phyloP scores from a whole-genome alignment of 2,888 invertebrate genomes.

The Willowsia nigromaculata region DNA sequence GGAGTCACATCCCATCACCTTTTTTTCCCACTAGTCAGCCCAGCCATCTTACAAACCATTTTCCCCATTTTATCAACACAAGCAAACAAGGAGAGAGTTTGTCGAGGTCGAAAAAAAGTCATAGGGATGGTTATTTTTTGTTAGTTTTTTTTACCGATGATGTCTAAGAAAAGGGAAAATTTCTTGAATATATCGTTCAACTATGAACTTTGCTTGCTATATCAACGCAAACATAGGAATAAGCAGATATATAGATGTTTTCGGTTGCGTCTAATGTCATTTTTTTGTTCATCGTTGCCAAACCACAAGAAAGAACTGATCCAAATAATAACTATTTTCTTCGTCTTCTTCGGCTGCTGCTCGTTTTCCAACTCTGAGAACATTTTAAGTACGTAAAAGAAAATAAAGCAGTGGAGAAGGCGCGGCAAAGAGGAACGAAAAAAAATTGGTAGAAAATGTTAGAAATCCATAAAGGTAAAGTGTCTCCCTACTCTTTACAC shows the following conservation, averaged over 20 bases:
- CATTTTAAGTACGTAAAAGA: slow-evolving; percentile 23
- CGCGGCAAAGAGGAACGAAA: not conserved
- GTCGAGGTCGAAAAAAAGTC: slow-evolving; percentile 25
- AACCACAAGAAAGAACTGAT: slow-evolving; percentile 38
- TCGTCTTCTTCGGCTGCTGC: slow-evolving; percentile 7
- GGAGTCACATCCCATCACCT: slow-evolving; percentile 43
- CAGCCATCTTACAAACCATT: slow-evolving; percentile 38
- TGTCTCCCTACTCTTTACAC: not conserved
- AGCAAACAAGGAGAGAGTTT: slow-evolving; percentile 54
- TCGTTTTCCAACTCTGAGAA: not conserved
- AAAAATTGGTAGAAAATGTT: slow-evolving; percentile 17
- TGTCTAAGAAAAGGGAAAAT: not conserved
- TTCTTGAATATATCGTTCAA: not conserved
- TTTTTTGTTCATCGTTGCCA: slow-evolving; percentile 20
- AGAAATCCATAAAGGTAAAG: slow-evolving; percentile 63
- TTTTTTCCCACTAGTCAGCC: slow-evolving; percentile 10
- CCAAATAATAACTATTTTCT: slow-evolving; percentile 51
- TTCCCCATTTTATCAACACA: slow-evolving; percentile 37
- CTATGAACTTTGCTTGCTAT: not conserved
- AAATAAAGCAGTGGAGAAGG: not conserved
- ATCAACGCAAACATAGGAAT: not conserved
- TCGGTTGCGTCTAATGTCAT: slow-evolving; percentile 15
- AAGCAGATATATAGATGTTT: not conserved
- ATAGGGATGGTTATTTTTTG: not conserved
- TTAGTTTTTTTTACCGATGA: not conserved